Conservation (phyloP, 2,113 vertebrate genomes). For the Chloebia gouldiae region DNA sequence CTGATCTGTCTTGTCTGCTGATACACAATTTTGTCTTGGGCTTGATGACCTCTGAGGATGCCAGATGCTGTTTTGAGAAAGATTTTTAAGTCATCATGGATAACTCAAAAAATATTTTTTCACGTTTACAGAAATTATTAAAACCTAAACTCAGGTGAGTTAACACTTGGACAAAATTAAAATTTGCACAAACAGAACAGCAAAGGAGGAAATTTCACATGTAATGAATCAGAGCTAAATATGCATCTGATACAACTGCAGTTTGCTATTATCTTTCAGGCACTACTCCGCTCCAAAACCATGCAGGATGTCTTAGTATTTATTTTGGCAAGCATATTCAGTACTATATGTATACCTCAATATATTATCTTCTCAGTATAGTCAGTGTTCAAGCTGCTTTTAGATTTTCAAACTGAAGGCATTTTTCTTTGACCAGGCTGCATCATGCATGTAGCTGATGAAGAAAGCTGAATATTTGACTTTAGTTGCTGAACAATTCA, state of each 20-base stretch:
- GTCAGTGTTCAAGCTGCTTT: not conserved
- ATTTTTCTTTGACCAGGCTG: not conserved
- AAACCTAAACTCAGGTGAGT: not conserved
- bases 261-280: not conserved
- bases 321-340: not conserved
- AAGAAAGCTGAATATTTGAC: not conserved
- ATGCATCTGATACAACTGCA: not conserved
- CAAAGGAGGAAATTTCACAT: not conserved
- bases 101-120: not conserved
- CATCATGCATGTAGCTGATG: accelerated
- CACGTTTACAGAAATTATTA: not conserved
- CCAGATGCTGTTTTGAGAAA: not conserved
- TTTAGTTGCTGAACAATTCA: not conserved
- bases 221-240: not conserved
- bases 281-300: not conserved
- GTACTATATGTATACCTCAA: not conserved
- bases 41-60: not conserved
- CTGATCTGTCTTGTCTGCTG: not conserved
- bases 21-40: not conserved
- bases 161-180: not conserved
- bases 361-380: not conserved
- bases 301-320: not conserved
- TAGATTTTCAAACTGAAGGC: not conserved
- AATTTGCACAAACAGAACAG: not conserved
- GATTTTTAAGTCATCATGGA: not conserved